These are phyloP conservation scores for Eupleurogrammus muticus DNA, from an alignment of 2,797 vertebrate species.

Conservation along the genomic window DNA sequence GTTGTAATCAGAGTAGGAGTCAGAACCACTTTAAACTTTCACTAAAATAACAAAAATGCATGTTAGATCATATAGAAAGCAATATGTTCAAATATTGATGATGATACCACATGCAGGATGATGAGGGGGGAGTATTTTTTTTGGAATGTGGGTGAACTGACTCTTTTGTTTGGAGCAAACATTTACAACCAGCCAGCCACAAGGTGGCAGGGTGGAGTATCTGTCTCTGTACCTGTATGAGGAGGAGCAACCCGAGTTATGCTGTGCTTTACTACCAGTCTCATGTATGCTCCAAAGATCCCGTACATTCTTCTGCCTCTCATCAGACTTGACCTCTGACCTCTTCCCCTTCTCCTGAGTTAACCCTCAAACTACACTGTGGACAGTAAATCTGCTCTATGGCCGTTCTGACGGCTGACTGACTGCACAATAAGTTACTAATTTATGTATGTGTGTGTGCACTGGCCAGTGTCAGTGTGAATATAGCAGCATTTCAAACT, in stretches of 20 bases:
- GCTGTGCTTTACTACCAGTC: background rate
- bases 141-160: background rate
- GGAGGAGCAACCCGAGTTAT: background rate
- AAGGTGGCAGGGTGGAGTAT: conserved; percentile 20
- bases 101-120: background rate
- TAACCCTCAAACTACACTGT: conserved; percentile 16
- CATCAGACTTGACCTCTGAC: conserved; percentile 40
- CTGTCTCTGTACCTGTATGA: too few species aligned
- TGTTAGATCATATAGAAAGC: background rate
- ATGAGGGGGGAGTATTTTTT: background rate
- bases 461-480: background rate
- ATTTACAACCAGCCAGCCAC: conserved; percentile 13
- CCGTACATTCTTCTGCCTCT: conserved; percentile 15
- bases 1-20: too few species aligned
- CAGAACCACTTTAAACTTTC: too few species aligned
- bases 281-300: background rate
- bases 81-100: background rate
- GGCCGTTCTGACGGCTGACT: conserved; percentile 12
- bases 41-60: too few species aligned
- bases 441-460: background rate
- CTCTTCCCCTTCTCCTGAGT: conserved; percentile 15
- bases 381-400: conserved; percentile 22
- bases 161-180: background rate
- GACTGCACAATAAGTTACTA: conserved; percentile 4
- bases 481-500: background rate